Evolutionary conservation across 2,113 vertebrate genomes (phyloP), one percentile per base, ranked within the genome.

Genomic region (Dryoscopus gambensis): DNA sequence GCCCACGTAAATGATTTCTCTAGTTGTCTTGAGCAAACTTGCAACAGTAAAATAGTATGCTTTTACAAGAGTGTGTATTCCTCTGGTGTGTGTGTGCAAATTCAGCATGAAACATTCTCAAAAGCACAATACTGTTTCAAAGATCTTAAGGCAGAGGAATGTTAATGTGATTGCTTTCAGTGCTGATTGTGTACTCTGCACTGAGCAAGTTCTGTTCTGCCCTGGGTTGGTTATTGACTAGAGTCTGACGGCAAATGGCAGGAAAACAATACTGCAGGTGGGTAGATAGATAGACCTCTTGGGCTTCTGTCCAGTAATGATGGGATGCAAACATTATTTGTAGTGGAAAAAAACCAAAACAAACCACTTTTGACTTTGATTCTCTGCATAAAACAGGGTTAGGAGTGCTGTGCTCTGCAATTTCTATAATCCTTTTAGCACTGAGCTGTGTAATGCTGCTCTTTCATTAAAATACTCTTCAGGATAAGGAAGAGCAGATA

Each of bases 391-490:
- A 87, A 94, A 78, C 19, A 60, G 55, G 70, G 35, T 37, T 7
- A 3, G 47, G 79, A 93, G 46, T 88, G 88, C 85, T 94, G 64
- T 67, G 68, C 39, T 75, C 56, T 94, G 93, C 85, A 94, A n/a
- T 89, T 96, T 81, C 76, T 95, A 1, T 92, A 95, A 94, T 92
- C 83, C 86, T 90, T 96, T 97, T 93, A 95, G 83, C 88, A 92
- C 83, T 92, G 83, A 95, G 76, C 79, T 96, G 76, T 92, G 79
- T 87, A 92, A 87, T 87, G 68, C 60, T 93, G 69, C 40, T 67
- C 70, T 97, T 95, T 93, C 84, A 84, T 90, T 94, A 87, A 93
- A 93, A 97, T 65, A 67, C 74, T 93, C 84, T 59, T 44, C 80
- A 88, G 84, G 70, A 84, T 65, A 80, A 92, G 67, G 37, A 85